These are phyloP conservation scores for Bradypodion pumilum DNA, from an alignment of 2,797 vertebrate species.

Conservation along the genomic window DNA sequence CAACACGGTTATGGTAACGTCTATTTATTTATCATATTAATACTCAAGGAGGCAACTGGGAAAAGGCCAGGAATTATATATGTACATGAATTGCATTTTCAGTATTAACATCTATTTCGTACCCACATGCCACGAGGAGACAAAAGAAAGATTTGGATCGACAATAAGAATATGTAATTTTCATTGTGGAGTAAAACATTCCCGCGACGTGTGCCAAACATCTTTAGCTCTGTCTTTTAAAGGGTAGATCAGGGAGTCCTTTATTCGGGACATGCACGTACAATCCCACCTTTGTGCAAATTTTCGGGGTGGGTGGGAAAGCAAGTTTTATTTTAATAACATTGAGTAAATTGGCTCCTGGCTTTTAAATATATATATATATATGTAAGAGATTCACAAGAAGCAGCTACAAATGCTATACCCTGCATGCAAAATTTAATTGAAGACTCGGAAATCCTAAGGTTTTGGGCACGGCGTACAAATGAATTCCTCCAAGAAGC, in stretches of 20 bases:
- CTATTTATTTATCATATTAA: slow-evolving; percentile 35
- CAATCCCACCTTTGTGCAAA: slow-evolving; percentile 5
- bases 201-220: neutral
- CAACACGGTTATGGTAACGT: slow-evolving; percentile 32
- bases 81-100: slow-evolving; percentile 41
- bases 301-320: neutral
- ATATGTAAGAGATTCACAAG: neutral
- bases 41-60: slow-evolving; percentile 44
- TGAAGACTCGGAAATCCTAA: slow-evolving; percentile 17
- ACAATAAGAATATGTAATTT: neutral
- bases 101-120: slow-evolving; percentile 39
- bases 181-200: neutral
- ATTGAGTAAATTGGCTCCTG: slow-evolving; percentile 17
- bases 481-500: slow-evolving; percentile 51
- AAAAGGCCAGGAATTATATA: slow-evolving; percentile 34
- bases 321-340: neutral
- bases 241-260: neutral
- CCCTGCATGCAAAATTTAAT: slow-evolving; percentile 32
- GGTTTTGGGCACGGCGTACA: slow-evolving; percentile 23
- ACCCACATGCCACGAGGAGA: slow-evolving; percentile 24
- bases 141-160: slow-evolving; percentile 23
- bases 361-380: neutral
- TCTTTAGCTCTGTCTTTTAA: neutral
- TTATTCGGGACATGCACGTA: accelerated
- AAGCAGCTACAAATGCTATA: neutral